These are phyloP conservation scores for Lomographa bimaculata DNA, from an alignment of 2,888 invertebrate genomes.

Conservation along the genomic window DNA sequence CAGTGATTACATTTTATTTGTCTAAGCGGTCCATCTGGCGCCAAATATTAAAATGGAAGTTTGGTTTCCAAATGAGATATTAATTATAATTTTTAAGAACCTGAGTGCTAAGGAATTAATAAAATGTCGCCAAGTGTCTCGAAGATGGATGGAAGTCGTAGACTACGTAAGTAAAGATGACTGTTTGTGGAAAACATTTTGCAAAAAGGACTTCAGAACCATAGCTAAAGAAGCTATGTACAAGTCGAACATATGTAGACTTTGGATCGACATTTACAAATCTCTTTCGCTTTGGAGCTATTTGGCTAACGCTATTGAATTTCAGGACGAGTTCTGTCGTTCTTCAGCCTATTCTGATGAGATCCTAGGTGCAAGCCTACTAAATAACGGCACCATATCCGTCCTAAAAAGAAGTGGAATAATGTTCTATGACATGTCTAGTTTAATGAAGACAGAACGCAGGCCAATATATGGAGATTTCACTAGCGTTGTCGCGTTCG, in stretches of 20 bases:
- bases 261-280: conserved; percentile 63
- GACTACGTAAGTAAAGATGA: conserved; percentile 49
- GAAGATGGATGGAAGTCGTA: conserved; percentile 56
- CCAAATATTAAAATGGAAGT: too few species aligned
- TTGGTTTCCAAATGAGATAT: conserved; percentile 59
- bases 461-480: conserved; percentile 48
- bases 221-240: conserved; percentile 43
- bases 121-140: conserved; percentile 56
- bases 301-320: conserved; percentile 45
- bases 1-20: too few species aligned
- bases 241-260: conserved; percentile 43
- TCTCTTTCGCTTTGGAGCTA: conserved; percentile 59
- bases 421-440: conserved; percentile 55
- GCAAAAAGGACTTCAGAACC: conserved; percentile 46
- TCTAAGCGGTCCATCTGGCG: too few species aligned
- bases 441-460: conserved; percentile 39
- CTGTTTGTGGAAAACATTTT: conserved; percentile 50
- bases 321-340: conserved; percentile 53
- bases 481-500: conserved; percentile 37
- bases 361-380: conserved; percentile 49
- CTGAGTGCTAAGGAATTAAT: conserved; percentile 50
- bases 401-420: conserved; percentile 48
- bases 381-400: conserved; percentile 50
- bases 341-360: conserved; percentile 44
- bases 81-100: conserved; percentile 52